Evolutionary conservation across 2,888 invertebrate species (phyloP).

Genomic region (Drosophila kuntzei): DNA sequence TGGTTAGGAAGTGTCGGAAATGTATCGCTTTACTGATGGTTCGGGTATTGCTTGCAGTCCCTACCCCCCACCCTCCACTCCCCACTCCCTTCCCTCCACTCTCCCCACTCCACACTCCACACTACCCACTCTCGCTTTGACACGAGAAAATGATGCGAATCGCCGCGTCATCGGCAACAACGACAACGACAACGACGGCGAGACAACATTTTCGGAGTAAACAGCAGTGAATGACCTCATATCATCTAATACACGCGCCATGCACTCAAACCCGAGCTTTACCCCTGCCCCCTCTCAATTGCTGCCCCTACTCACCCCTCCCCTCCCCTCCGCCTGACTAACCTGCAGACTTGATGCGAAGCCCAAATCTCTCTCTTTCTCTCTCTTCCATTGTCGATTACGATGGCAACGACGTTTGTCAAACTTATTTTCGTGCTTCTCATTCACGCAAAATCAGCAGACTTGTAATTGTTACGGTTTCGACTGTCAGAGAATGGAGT

Average conservation of each 20-base stretch:
- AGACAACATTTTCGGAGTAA: conserved; percentile 81
- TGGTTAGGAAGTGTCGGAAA: conserved; percentile 77
- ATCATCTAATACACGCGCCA: conserved; percentile 84
- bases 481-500: conserved; percentile 14
- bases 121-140: neutral
- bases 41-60: conserved; percentile 42
- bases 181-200: conserved; percentile 54
- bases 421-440: conserved; percentile 61
- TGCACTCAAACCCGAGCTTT: conserved; percentile 66
- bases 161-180: conserved; percentile 68
- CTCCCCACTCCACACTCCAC: neutral
- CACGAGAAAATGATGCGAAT: conserved; percentile 40
- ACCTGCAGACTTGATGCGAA: conserved; percentile 70
- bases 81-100: neutral
- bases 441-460: conserved; percentile 55
- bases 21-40: conserved; percentile 63
- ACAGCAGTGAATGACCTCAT: conserved; percentile 84
- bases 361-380: conserved; percentile 24
- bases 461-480: conserved; percentile 73
- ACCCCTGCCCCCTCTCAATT: neutral
- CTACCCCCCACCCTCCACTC: neutral
- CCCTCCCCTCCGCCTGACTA: conserved; percentile 44
- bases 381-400: conserved; percentile 48
- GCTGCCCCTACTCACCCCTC: neutral
- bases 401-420: conserved; percentile 71